Base-by-base conservation (phyloP, 1,140 invertebrate genomes). In the Polypedilum pembai region DNA sequence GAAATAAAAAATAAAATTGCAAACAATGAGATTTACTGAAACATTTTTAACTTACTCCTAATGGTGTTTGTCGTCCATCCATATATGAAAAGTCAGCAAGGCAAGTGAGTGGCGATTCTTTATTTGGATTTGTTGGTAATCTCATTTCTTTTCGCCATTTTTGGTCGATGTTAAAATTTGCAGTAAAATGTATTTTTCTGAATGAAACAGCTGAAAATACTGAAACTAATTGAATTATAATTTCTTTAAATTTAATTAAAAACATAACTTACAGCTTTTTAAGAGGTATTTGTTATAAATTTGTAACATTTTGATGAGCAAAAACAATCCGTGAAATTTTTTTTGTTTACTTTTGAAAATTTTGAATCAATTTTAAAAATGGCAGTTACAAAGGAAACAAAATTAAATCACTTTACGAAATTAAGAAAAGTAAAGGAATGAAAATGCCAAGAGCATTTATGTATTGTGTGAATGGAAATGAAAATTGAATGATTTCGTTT, bases 71-170 rank as follows among this genome's bases (percentile, higher is more conserved):
- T 79, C 87, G 84, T 73, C 90, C 90, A 85, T 92, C 90, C 21
- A 87, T 79, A 78, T 85, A 93, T 1, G 87, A 87, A 79, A 89
- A 93, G 82, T 93, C 91, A 1, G 89, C 85, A 20, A 85, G 81
- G 82, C 91, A 89, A 24, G 89, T 88, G 1, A 93, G 81, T 7
- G 87, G 84, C 3, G 90, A 89, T 80, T 85, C 86, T 10, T 85
- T 81, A 81, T 88, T 91, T 40, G 88, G 87, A 83, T 92, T 91
- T 56, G 76, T 74, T 7, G 87, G 80, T 41, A 91, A 79, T 24
- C 87, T 85, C 76, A 81, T 79, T n/a, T 81, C 80, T 73, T 83
- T 78, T 76, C 88, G 81, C 85, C 86, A 88, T 75, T 85, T 82
- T 75, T 86, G 83, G 73, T 82, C 80, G 8, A 80, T 78, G 8